Base-by-base conservation (phyloP, 2,797 vertebrate genomes). In the Anguilla pacifica region DNA sequence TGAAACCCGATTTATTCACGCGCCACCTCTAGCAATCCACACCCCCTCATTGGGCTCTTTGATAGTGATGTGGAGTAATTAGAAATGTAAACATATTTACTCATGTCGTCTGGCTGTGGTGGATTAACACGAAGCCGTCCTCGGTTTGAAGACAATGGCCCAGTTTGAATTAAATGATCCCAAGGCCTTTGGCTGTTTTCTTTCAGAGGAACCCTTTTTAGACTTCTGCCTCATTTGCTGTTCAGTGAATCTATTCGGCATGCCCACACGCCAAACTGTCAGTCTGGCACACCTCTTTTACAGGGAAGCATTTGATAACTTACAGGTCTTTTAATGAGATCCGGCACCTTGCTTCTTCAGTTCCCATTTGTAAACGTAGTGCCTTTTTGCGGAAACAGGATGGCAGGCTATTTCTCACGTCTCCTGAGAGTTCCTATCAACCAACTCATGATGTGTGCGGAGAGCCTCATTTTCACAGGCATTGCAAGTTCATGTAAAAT, bases 41-140 rank as follows among this genome's bases (percentile, higher is more conserved):
- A 72, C 59, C 67, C 59, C 17, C 84, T 46, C 59, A 46, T n/a
- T 1, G 57, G 43, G 59, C 28, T 6, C 39, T 79, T 5, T 74
- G 46, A 86, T 46, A 49, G 25, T n/a, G 25, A 49, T 57, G 51
- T 55, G 28, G 31, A 55, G 72, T 59, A 77, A 86, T 86, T 79
- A 79, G 49, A 57, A 25, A n/a, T 59, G 46, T 85, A 77, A 86
- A 77, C 61, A 57, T 57, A 39, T 79, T 79, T 79, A 22, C 43
- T 28, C 51, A 61, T 51, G 64, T 57, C 43, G 64, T 35, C 28
- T 70, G n/a, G 85, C 46, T 61, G 84, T 43, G 28, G 49, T 9
- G 31, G 70, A 77, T 59, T 86, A 72, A 6, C 49, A 28, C 43
- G 3, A 15, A 57, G 70, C 25, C 31, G 7, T 25, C 31, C 25